Conservation (phyloP, 2,888 invertebrate species). For the Brachylomia viminalis region DNA sequence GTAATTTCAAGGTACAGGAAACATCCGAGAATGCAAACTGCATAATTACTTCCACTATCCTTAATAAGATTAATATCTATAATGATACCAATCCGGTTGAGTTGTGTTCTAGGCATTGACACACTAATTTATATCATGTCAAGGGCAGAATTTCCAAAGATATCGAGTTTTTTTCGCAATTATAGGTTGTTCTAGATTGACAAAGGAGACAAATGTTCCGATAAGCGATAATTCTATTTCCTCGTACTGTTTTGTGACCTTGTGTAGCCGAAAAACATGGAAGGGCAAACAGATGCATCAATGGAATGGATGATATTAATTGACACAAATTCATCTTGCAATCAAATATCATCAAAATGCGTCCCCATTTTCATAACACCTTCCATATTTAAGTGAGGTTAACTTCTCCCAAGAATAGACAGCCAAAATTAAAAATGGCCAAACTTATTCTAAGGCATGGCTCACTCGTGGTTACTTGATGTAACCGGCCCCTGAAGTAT, state of each 20-base stretch:
- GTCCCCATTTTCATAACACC: slow-evolving; percentile 13
- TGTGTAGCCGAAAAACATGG: background rate
- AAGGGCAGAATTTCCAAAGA: slow-evolving; percentile 35
- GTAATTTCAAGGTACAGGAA: slow-evolving; percentile 60
- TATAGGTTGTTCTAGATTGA: slow-evolving; percentile 36
- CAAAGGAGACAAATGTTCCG: slow-evolving; percentile 31
- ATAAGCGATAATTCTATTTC: slow-evolving; percentile 34
- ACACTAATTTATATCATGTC: slow-evolving; percentile 37
- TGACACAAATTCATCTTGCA: background rate
- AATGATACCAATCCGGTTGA: slow-evolving; percentile 8
- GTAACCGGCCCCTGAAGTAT: slow-evolving; percentile 70
- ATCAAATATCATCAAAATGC: slow-evolving; percentile 1
- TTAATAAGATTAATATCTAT: slow-evolving; percentile 13
- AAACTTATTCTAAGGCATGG: slow-evolving; percentile 50
- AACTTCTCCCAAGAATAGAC: slow-evolving; percentile 19
- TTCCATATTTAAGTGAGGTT: slow-evolving; percentile 3
- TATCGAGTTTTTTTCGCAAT: slow-evolving; percentile 50
- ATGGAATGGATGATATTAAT: background rate
- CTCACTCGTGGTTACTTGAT: slow-evolving; percentile 61
- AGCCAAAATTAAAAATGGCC: slow-evolving; percentile 21
- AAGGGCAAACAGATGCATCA: background rate
- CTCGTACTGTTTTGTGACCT: slow-evolving; percentile 15
- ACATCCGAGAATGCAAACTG: slow-evolving; percentile 46
- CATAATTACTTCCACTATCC: slow-evolving; percentile 34
- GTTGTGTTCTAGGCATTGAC: slow-evolving; percentile 22